A percentile compares a stretch with the other conserved stretches of the same genome.
Evolutionary conservation across 2,797 vertebrate species (phyloP).

Genomic region (Micropoecilia bifurca): DNA sequence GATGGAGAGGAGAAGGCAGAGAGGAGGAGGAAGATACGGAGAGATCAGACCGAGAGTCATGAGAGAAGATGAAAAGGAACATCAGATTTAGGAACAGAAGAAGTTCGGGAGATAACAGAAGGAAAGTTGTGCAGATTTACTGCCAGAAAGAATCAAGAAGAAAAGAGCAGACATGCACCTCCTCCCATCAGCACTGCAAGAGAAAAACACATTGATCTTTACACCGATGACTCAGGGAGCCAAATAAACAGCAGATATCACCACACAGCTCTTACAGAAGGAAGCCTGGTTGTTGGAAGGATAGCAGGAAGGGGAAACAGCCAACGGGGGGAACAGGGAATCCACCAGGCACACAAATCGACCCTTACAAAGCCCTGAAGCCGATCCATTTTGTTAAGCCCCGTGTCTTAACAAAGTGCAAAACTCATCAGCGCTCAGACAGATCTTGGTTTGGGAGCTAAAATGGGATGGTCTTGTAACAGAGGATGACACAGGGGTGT

Average conservation of each 20-base stretch:
- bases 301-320: slow-evolving; percentile 55
- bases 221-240: slow-evolving; percentile 44
- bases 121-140: slow-evolving; percentile 45
- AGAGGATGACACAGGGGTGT: slow-evolving; percentile 24
- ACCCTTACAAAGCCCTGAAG: slow-evolving; percentile 44
- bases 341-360: slow-evolving; percentile 55
- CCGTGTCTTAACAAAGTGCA: slow-evolving; percentile 72
- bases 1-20: slow-evolving; percentile 24
- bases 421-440: slow-evolving; percentile 58
- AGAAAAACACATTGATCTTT: slow-evolving; percentile 47
- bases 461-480: slow-evolving; percentile 30
- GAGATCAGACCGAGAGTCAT: slow-evolving; percentile 10
- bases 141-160: slow-evolving; percentile 45
- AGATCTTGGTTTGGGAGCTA: slow-evolving; percentile 44
- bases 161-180: slow-evolving; percentile 63
- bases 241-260: slow-evolving; percentile 42
- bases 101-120: slow-evolving; percentile 23
- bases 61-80: slow-evolving; percentile 32
- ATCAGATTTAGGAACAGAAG: slow-evolving; percentile 6
- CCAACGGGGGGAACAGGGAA: slow-evolving; percentile 54
- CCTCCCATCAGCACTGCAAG: slow-evolving; percentile 61
- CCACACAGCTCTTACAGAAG: slow-evolving; percentile 42
- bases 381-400: slow-evolving; percentile 71
- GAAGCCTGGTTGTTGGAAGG: slow-evolving; percentile 43
- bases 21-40: background rate